Evolutionary conservation across 2,888 invertebrate species (phyloP).

Genomic region (Stegophylla sp.): DNA sequence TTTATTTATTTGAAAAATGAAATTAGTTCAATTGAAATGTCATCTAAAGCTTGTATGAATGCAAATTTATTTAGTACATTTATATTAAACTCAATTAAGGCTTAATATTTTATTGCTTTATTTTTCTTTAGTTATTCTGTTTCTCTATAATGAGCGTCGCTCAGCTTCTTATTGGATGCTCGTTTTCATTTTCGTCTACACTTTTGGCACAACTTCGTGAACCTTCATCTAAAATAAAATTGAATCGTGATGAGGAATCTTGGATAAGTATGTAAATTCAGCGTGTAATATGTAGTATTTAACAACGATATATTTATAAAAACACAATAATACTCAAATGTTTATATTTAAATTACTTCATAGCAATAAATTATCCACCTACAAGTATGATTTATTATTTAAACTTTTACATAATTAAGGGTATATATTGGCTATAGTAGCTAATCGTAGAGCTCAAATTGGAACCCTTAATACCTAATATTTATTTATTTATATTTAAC

Average conservation of each 20-base stretch:
- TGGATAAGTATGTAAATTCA: slow-evolving; percentile 10
- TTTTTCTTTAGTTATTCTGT: slow-evolving; percentile 25
- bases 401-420: too few relatives aligned
- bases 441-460: too few relatives aligned
- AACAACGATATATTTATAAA: too few relatives aligned
- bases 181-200: background rate
- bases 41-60: slow-evolving; percentile 20
- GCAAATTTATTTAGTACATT: background rate
- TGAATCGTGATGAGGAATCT: background rate
- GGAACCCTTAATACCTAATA: too few relatives aligned
- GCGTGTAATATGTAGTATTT: too few relatives aligned
- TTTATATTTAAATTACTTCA: too few relatives aligned
- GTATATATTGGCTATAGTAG: too few relatives aligned
- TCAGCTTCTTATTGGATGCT: background rate
- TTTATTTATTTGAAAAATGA: background rate
- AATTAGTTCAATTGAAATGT: background rate
- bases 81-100: background rate
- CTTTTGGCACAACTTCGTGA: background rate
- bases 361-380: too few relatives aligned
- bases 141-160: background rate
- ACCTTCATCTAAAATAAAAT: background rate
- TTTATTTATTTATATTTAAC: too few relatives aligned
- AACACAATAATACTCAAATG: too few relatives aligned
- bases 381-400: too few relatives aligned
- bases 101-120: background rate